phyloP scores from a whole-genome alignment of 2,113 vertebrate genomes.

The Mormoops blainvillei region DNA sequence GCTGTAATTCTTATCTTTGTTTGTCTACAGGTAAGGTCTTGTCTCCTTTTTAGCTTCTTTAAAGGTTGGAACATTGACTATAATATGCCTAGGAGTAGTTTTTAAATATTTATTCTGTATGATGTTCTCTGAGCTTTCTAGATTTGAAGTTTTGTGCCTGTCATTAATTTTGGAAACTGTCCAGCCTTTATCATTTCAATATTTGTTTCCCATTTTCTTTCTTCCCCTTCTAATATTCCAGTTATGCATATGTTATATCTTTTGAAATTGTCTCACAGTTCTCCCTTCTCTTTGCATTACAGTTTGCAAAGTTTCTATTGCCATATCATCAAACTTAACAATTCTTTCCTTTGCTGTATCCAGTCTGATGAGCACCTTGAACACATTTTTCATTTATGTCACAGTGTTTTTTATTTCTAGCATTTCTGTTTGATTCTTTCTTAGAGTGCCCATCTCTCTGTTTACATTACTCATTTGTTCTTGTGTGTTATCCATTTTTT shows the following conservation, averaged over 20 bases:
- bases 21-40: neutral
- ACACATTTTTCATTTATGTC: too few relatives aligned
- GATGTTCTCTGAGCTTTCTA: too few relatives aligned
- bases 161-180: neutral
- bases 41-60: neutral
- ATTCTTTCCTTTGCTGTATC: neutral
- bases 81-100: neutral
- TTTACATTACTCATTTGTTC: too few relatives aligned
- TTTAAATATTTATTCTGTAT: neutral
- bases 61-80: neutral
- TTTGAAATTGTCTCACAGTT: neutral
- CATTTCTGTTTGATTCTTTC: too few relatives aligned
- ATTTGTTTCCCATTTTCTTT: neutral
- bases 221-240: neutral
- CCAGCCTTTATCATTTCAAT: neutral
- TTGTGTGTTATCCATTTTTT: too few relatives aligned
- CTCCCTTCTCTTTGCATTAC: neutral
- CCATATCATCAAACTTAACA: neutral
- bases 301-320: neutral
- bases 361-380: too few relatives aligned
- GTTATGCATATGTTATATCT: neutral
- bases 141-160: too few relatives aligned
- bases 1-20: neutral
- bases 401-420: too few relatives aligned
- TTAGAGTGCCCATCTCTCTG: too few relatives aligned